phyloP scores from a whole-genome alignment of 1,140 invertebrate species.

The Chrysoperla carnea region DNA sequence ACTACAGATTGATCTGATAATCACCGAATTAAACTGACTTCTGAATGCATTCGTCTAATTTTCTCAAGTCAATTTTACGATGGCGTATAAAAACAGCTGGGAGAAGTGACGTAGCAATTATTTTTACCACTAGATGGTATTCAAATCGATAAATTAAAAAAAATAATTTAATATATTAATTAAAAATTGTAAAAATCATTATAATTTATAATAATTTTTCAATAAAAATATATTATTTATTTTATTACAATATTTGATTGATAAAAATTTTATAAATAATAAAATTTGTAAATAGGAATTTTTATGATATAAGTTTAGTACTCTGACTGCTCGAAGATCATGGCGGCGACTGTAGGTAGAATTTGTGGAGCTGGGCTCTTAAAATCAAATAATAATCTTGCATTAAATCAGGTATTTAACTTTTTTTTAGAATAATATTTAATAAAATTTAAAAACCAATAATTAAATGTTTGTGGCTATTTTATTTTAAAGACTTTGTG shows the following conservation, averaged over 20 bases:
- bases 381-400: slow-evolving; percentile 33
- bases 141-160: no score
- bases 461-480: no score
- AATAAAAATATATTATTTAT: no score
- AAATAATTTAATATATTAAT: no score
- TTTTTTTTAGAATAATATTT: neutral
- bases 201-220: no score
- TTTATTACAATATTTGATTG: no score
- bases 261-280: no score
- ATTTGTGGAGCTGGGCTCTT: slow-evolving; percentile 62
- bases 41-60: slow-evolving; percentile 5
- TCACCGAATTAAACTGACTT: slow-evolving; percentile 24
- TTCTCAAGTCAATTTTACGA: neutral
- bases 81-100: slow-evolving; percentile 11
- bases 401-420: slow-evolving; percentile 29
- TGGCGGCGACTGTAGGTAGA: slow-evolving; percentile 65
- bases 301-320: neutral
- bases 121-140: neutral
- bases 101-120: slow-evolving; percentile 9
- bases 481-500: no score
- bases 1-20: slow-evolving; percentile 23
- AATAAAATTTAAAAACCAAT: no score
- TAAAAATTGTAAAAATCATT: no score
- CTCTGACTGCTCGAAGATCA: slow-evolving; percentile 19
- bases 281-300: no score